A percentile compares a stretch with the other conserved stretches of the same genome.
phyloP scores from a whole-genome alignment of 2,797 vertebrate genomes.

The Hippopotamyrus pictus region DNA sequence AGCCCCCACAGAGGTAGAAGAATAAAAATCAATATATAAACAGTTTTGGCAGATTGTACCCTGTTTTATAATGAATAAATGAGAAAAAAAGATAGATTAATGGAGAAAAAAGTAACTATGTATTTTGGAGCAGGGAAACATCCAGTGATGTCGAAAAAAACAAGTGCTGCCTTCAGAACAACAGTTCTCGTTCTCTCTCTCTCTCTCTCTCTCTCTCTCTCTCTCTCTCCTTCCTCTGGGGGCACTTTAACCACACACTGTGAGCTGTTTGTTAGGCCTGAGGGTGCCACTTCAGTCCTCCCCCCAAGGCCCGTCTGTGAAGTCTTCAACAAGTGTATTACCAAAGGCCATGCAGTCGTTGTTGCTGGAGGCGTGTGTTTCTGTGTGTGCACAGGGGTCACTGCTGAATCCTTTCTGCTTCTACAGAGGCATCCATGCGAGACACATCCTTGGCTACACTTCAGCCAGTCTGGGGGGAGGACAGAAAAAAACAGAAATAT shows the following conservation, averaged over 20 bases:
- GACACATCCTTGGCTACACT: constrained; percentile 27
- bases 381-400: constrained; percentile 22
- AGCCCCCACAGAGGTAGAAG: not conserved
- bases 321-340: constrained; percentile 29
- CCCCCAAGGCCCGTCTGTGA: constrained; percentile 16
- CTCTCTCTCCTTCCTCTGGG: constrained; percentile 12
- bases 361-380: not conserved
- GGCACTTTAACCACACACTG: not conserved
- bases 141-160: not conserved
- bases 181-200: constrained; percentile 8
- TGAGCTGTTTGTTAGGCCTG: not conserved
- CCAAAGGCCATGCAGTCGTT: not conserved
- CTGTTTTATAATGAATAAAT: not conserved
- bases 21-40: not conserved
- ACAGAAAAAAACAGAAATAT: constrained; percentile 11
- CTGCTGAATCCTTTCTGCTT: constrained; percentile 2
- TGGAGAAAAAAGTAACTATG: not conserved
- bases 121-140: not conserved
- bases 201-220: constrained; percentile 13
- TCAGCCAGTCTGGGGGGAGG: constrained; percentile 25
- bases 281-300: not conserved
- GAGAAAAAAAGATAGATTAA: not conserved
- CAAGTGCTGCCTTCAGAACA: not conserved
- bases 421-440: constrained; percentile 17
- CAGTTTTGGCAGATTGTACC: not conserved